Conservation (phyloP, 1,140 invertebrate species). For the Zaprionus inermis region DNA sequence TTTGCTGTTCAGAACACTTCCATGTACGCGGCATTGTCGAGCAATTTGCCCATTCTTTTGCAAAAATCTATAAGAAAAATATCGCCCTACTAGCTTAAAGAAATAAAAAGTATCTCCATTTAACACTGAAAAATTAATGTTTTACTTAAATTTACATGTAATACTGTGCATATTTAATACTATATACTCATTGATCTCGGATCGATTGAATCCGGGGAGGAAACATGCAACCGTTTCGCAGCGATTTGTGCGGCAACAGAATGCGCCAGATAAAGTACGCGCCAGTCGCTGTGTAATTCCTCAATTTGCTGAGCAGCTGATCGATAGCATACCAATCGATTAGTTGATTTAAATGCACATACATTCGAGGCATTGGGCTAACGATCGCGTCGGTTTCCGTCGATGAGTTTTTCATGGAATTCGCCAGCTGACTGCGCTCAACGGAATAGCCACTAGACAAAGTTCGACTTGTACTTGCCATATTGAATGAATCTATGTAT, state of each 20-base stretch:
- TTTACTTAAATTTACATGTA: conserved; percentile 3
- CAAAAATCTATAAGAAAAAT: conserved; percentile 31
- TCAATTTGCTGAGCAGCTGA: background rate
- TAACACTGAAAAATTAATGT: background rate
- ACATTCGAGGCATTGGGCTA: background rate
- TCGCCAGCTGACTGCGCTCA: background rate
- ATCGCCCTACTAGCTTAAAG: too few species aligned
- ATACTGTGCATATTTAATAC: background rate
- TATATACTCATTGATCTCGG: conserved; percentile 11
- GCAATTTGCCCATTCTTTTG: conserved; percentile 84
- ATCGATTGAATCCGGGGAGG: background rate
- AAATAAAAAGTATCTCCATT: too few species aligned
- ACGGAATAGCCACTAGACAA: too few species aligned
- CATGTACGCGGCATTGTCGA: conserved; percentile 83
- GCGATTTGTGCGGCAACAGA: conserved; percentile 15
- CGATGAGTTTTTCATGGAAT: background rate
- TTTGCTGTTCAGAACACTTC: conserved; percentile 84
- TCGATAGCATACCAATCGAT: background rate
- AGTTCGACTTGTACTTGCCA: too few species aligned
- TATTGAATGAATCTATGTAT: too few species aligned
- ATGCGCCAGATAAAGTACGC: conserved; percentile 2
- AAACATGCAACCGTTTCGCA: conserved; percentile 26
- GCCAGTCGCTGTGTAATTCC: background rate
- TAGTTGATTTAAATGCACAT: background rate
- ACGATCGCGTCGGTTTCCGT: background rate